Evolutionary conservation across 1,140 invertebrate genomes (phyloP), one percentile per base, ranked within the genome.

Genomic region (Eufriesea mexicana): DNA sequence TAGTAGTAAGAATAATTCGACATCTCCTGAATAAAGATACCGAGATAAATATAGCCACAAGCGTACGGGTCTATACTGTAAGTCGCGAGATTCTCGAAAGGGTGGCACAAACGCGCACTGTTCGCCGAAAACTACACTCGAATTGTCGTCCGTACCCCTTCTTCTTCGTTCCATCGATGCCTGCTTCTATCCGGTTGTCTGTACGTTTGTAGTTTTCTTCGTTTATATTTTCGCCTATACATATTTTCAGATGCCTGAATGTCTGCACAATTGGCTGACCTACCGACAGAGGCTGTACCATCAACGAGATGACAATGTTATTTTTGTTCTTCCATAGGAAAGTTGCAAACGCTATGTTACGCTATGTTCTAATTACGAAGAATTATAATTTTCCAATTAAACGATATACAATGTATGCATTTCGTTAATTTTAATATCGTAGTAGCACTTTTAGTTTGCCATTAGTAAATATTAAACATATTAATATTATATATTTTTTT

Each of bases 1-100:
- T 93, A 93, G 42, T 90, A 92, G 67, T 93, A 93, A 23, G 91
- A 90, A 42, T 90, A 93, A 88, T 89, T 92, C 66, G 84, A 86
- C 91, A 92, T 92, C 18, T 55, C 74, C 54, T 28, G 54, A 28
- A 80, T 73, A 47, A 59, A 59, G 77, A 68, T 66, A 51, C n/a
- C 47, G 23, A n/a, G 35, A 51, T 79, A 79, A 78, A 72, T 79
- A 66, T 79, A 72, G 59, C 23, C 42, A 20, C 67, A 57, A 51
- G 49, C 67, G 54, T 66, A 64, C 59, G 64, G 28, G 20, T 10
- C 59, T 54, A 66, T 51, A n/a, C 45, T 4, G 54, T 54, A 14
- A 28, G 35, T 14, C 57, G 47, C 71, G 35, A 47, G 68, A 75
- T 76, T 67, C 67, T 45, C 67, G 42, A 64, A 74, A 87, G 62